A percentile compares a stretch with the other conserved stretches of the same genome.
Conservation (phyloP, 2,797 vertebrate species). For the Notolepis coatsorum region DNA sequence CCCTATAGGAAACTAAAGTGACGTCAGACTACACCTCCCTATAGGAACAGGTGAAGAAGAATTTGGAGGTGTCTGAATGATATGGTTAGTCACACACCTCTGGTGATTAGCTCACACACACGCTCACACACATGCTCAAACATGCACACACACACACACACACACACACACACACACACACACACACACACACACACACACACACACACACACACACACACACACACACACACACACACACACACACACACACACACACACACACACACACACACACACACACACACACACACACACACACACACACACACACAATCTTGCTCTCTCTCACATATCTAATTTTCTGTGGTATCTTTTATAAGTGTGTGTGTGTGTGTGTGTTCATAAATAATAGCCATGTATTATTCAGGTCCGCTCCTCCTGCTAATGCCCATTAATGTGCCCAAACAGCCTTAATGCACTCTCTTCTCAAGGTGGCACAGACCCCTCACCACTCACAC, state of each 20-base stretch:
- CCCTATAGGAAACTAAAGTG: too few relatives aligned
- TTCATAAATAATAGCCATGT: constrained; percentile 70
- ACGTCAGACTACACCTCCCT: too few relatives aligned
- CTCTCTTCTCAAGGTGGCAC: constrained; percentile 58
- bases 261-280: too few relatives aligned
- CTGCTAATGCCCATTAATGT: constrained; percentile 75
- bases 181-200: not conserved
- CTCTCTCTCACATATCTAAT: too few relatives aligned
- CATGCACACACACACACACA: not conserved
- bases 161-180: not conserved
- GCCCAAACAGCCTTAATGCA: constrained; percentile 73
- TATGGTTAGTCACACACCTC: constrained; percentile 7
- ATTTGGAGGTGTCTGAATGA: constrained; percentile 4
- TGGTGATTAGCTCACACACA: not conserved
- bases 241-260: not conserved
- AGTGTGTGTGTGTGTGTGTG: constrained; percentile 7
- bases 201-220: not conserved
- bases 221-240: constrained; percentile 1
- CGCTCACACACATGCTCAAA: constrained; percentile 2
- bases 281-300: not conserved
- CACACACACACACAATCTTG: not conserved
- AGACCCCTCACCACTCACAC: constrained; percentile 26
- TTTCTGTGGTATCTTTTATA: not conserved
- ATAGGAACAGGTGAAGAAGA: not conserved
- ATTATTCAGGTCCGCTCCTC: constrained; percentile 74